Evolutionary conservation across 2,797 vertebrate genomes (phyloP), one percentile per base, ranked within the genome.

Genomic region (Cygnus olor): DNA sequence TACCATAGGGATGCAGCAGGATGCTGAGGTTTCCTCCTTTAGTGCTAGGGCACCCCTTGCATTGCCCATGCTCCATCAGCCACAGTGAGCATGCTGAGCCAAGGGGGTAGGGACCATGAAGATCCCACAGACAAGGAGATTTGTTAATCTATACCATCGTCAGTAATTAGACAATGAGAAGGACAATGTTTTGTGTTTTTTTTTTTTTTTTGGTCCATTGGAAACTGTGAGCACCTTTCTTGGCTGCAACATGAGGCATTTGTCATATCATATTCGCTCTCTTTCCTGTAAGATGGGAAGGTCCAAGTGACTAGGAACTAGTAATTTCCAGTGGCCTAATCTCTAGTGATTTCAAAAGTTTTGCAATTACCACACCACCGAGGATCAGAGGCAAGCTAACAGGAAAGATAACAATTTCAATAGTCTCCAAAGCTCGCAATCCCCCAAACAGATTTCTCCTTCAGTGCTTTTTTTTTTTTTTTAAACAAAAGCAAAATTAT

Each of bases 301-400:
- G 87, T 58, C 77, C 91, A 80, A 90, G 86, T 85, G 84, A 44
- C 80, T 24, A 25, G 40, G 28, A 86, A 93, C 92, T 73, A 93
- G 63, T 93, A 65, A 94, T 91, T 87, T 72, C 63, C 71, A 72
- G 7, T 7, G 61, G 54, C 14, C 60, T 85, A 11, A 88, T 60
- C 85, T 95, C 85, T 8, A 32, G 38, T 86, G 82, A 68, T 94
- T 95, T 94, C 36, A 57, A 83, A 84, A 84, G 73, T 58, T 80
- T 44, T 91, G 56, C 85, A 91, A 86, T 91, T 90, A 53, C 78
- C 84, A 73, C 49, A 61, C 40, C 68, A 60, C 74, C 38, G 57
- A 89, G 49, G 61, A 80, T 49, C 74, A 73, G 57, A 79, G 70
- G 73, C 0, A 18, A 91, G 85, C 64, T 85, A 87, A 74, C 15